These are phyloP conservation scores for Dermatemys mawii DNA, from an alignment of 2,113 vertebrate species.

Conservation along the genomic window DNA sequence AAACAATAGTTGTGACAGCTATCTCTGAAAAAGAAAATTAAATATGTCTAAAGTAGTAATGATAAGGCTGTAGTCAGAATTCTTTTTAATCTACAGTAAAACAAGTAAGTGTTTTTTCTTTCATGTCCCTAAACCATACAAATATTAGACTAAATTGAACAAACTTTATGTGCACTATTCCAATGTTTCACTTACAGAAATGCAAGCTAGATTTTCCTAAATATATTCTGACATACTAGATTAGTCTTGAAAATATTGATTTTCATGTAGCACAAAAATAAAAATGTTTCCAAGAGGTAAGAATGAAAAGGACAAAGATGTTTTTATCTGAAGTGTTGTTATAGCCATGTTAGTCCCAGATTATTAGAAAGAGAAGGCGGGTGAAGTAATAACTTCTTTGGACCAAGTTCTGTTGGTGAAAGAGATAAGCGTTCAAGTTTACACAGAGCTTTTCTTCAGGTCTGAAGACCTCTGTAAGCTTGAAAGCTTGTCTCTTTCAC, in stretches of 20 bases:
- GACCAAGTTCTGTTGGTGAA: neutral
- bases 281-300: conserved; percentile 37
- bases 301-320: conserved; percentile 42
- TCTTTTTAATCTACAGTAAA: conserved; percentile 67
- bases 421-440: neutral
- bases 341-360: neutral
- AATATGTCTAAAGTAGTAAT: conserved; percentile 60
- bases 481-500: neutral
- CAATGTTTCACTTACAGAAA: conserved; percentile 27
- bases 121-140: neutral
- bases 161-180: conserved; percentile 7
- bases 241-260: conserved; percentile 33
- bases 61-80: conserved; percentile 64
- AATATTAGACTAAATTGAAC: conserved; percentile 53
- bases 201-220: neutral
- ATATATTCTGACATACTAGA: neutral
- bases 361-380: neutral
- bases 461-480: neutral
- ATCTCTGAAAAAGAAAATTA: conserved; percentile 73
- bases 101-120: conserved; percentile 40
- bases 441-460: neutral
- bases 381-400: neutral
- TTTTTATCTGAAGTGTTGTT: neutral
- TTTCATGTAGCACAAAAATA: conserved; percentile 11
- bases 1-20: conserved; percentile 74